phyloP scores from a whole-genome alignment of 2,113 vertebrate genomes.

The Nesogale talazaci region DNA sequence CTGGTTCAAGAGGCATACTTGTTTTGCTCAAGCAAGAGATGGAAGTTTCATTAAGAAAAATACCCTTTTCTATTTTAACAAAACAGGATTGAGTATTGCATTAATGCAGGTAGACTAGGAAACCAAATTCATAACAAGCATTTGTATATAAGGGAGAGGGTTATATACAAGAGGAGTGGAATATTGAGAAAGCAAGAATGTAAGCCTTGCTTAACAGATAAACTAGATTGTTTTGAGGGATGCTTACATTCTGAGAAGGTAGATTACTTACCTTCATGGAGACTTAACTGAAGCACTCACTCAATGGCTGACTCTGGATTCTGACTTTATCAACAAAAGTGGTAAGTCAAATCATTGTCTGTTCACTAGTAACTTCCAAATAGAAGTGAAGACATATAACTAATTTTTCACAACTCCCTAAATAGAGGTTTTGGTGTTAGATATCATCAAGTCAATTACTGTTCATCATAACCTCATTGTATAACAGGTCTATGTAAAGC shows the following conservation, averaged over 20 bases:
- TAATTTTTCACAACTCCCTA: not conserved
- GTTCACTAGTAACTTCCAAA: not conserved
- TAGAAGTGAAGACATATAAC: not conserved
- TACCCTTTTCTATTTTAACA: not conserved
- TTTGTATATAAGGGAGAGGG: no score
- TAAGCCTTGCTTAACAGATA: slow-evolving; percentile 1
- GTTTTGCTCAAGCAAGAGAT: slow-evolving; percentile 27
- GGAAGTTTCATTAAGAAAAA: slow-evolving; percentile 16
- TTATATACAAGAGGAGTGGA: no score
- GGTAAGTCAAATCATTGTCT: not conserved
- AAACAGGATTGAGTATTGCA: not conserved
- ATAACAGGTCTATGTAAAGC: not conserved
- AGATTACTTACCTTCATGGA: not conserved
- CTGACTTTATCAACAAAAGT: not conserved
- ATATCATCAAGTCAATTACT: not conserved
- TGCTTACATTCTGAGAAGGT: not conserved
- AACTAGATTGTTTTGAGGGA: not conserved
- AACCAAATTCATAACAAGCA: no score
- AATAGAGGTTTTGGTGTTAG: not conserved
- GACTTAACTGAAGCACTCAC: not conserved
- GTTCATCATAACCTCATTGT: not conserved
- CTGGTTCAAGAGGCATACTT: not conserved
- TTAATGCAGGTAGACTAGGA: no score
- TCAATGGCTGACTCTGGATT: not conserved
- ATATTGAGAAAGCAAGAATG: no score